A percentile compares a stretch with the other conserved stretches of the same genome.
These are phyloP conservation scores for Oryzias woworae DNA, from an alignment of 2,113 vertebrate genomes.

Conservation along the genomic window DNA sequence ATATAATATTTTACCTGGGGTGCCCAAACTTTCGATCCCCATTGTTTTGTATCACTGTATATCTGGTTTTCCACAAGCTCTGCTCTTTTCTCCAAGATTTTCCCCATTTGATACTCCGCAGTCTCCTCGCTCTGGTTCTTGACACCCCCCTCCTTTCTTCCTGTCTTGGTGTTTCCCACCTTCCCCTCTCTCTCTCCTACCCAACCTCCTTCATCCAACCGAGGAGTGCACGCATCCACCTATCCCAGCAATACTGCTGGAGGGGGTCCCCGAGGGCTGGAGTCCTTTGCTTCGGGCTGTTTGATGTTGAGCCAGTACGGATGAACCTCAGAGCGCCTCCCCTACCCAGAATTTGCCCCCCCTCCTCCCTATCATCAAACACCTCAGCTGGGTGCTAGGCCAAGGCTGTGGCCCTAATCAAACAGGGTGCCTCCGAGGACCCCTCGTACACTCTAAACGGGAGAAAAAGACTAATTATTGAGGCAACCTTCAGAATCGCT, in stretches of 20 bases:
- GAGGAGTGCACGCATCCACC: constrained; percentile 56
- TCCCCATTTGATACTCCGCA: constrained; percentile 1
- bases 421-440: constrained; percentile 44
- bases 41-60: no score
- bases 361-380: constrained; percentile 63
- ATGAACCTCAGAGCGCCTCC: constrained; percentile 56
- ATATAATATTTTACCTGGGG: no score
- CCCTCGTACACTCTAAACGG: constrained; percentile 43
- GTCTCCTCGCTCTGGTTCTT: constrained; percentile 4
- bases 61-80: background rate
- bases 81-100: background rate
- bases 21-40: no score
- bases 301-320: constrained; percentile 68
- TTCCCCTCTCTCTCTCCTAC: background rate
- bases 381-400: constrained; percentile 61
- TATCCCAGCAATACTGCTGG: constrained; percentile 57
- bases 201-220: constrained; percentile 13
- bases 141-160: background rate
- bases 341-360: constrained; percentile 52
- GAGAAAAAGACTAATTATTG: constrained; percentile 64
- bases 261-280: constrained; percentile 63
- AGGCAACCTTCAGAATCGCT: constrained; percentile 64
- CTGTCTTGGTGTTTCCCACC: background rate
- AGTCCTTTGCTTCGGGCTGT: constrained; percentile 69
- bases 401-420: constrained; percentile 73